phyloP scores from a whole-genome alignment of 1,140 invertebrate species.

The Drosophila kanapiae region DNA sequence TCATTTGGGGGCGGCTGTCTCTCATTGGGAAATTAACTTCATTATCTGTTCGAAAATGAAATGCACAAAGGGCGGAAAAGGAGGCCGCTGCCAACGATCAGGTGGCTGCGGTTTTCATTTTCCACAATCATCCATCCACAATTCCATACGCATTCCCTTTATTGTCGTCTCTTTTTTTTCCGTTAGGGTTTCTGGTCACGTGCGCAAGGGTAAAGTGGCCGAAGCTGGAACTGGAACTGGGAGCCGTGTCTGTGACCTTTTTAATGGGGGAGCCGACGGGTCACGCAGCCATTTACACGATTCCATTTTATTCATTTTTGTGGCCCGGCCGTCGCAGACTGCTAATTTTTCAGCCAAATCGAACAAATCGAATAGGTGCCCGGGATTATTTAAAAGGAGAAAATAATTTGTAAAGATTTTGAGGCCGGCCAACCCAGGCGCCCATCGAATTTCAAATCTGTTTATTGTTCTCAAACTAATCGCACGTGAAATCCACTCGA shows the following conservation, averaged over 20 bases:
- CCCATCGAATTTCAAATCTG: constrained; percentile 23
- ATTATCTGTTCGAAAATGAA: constrained; percentile 64
- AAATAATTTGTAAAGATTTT: constrained; percentile 33
- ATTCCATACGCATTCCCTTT: constrained; percentile 21
- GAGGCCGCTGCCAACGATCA: constrained; percentile 15
- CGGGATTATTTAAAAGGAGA: constrained; percentile 14
- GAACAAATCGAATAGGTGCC: constrained; percentile 22
- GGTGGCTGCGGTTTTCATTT: constrained; percentile 60
- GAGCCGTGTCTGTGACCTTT: constrained; percentile 69
- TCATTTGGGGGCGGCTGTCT: constrained; percentile 41
- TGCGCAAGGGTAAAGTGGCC: constrained; percentile 59
- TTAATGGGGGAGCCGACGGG: constrained; percentile 65
- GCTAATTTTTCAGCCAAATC: constrained; percentile 62
- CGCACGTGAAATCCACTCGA: constrained; percentile 29
- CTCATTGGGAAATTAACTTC: constrained; percentile 71
- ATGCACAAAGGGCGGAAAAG: constrained; percentile 52
- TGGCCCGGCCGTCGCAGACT: constrained; percentile 19
- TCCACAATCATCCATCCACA: constrained; percentile 28
- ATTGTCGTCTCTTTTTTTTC: background rate
- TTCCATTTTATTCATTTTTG: constrained; percentile 53
- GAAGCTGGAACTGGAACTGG: constrained; percentile 17
- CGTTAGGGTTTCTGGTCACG: constrained; percentile 73
- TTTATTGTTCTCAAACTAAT: constrained; percentile 32
- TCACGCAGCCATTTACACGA: constrained; percentile 77
- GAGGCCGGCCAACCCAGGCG: background rate